Conservation (phyloP, 2,797 vertebrate genomes). For the Pipistrellus pygmaeus region DNA sequence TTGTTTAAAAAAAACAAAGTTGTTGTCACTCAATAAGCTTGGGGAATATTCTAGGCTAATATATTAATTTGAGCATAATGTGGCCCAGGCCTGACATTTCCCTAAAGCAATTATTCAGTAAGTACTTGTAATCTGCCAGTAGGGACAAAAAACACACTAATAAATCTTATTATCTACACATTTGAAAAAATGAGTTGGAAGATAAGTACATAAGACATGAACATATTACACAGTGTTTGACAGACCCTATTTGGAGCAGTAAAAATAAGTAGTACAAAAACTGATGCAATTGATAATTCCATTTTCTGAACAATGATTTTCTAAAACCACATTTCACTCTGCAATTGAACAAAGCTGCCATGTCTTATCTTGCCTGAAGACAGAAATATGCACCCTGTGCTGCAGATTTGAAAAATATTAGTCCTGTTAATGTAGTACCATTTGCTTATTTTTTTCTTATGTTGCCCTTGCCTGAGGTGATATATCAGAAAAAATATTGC, state of each 20-base stretch:
- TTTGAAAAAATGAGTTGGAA: conserved; percentile 43
- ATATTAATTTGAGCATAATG: conserved; percentile 40
- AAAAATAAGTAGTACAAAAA: not conserved
- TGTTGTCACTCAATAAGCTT: not conserved
- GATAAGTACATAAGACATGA: not conserved
- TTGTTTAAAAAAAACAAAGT: not conserved
- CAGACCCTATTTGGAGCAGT: not conserved
- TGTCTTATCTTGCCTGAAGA: not conserved
- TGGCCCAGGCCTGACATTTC: not conserved
- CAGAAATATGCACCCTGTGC: not conserved
- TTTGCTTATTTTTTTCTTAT: not conserved
- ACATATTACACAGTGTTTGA: not conserved
- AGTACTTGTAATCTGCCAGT: conserved; percentile 6
- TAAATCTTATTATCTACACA: conserved; percentile 52
- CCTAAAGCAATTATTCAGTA: conserved; percentile 57
- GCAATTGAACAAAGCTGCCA: not conserved
- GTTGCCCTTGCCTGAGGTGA: not conserved
- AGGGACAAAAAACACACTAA: not conserved
- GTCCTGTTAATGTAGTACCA: not conserved
- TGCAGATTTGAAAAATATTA: not conserved
- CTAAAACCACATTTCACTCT: not conserved
- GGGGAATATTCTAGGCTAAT: conserved; percentile 47
- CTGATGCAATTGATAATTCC: not conserved
- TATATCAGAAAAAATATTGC: not conserved
- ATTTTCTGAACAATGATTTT: not conserved